phyloP scores from a whole-genome alignment of 2,113 vertebrate genomes.

The Lagopus muta region DNA sequence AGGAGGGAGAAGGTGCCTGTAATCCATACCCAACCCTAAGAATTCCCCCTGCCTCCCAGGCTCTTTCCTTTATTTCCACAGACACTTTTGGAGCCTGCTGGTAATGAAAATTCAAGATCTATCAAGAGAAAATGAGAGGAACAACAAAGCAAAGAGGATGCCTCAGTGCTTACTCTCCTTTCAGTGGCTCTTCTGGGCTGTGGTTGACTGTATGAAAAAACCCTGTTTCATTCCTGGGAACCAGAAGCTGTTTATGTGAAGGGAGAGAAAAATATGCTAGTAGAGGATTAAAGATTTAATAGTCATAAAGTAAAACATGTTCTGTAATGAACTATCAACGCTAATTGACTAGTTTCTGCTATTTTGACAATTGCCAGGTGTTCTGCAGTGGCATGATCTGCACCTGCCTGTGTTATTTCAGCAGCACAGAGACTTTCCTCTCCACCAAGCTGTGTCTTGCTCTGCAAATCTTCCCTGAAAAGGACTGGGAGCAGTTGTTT shows the following conservation, averaged over 20 bases:
- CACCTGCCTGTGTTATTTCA: slow-evolving; percentile 20
- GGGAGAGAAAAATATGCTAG: background rate
- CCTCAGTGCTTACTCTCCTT: background rate
- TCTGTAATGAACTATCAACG: slow-evolving; percentile 42
- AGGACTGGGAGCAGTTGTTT: slow-evolving; percentile 17
- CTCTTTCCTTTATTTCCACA: background rate
- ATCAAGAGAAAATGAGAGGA: background rate
- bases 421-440: background rate
- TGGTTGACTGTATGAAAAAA: background rate
- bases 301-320: background rate
- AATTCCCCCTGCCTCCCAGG: slow-evolving; percentile 4
- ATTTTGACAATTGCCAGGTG: slow-evolving; percentile 9
- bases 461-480: background rate
- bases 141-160: slow-evolving; percentile 28
- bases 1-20: background rate
- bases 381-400: background rate
- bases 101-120: slow-evolving; percentile 10
- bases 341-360: background rate
- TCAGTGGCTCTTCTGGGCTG: background rate
- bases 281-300: slow-evolving; percentile 39
- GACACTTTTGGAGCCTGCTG: background rate
- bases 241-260: background rate
- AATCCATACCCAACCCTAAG: background rate
- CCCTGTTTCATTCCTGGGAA: background rate
- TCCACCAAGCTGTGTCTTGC: background rate